These are phyloP conservation scores for Charaxes varanes DNA, from an alignment of 1,140 invertebrate genomes.

Conservation along the genomic window DNA sequence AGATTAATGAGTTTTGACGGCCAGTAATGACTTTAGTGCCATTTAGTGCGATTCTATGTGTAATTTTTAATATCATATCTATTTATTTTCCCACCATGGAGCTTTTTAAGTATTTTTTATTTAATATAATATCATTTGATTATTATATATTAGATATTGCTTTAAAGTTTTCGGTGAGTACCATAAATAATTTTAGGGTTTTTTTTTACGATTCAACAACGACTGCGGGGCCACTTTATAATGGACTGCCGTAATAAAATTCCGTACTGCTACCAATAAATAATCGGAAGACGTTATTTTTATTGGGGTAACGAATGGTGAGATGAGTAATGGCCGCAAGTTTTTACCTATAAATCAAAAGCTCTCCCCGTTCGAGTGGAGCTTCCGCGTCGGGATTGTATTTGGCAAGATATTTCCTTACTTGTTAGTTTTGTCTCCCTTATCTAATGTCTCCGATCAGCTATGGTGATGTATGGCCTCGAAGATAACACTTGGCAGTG, in stretches of 20 bases:
- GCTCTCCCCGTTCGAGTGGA: constrained; percentile 49
- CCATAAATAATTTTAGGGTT: constrained; percentile 28
- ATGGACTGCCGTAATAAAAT: constrained; percentile 62
- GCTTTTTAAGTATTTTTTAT: too few species aligned
- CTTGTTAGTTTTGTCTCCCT: constrained; percentile 52
- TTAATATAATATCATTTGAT: too few species aligned
- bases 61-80: too few species aligned
- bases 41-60: too few species aligned
- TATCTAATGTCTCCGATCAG: constrained; percentile 48
- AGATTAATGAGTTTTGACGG: too few species aligned
- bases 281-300: constrained; percentile 67
- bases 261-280: constrained; percentile 59
- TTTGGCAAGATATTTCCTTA: constrained; percentile 47
- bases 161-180: constrained; percentile 4
- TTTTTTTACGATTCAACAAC: constrained; percentile 47
- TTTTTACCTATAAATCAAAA: constrained; percentile 70
- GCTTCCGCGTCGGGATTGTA: constrained; percentile 48
- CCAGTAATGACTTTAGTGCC: too few species aligned
- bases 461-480: constrained; percentile 6
- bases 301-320: constrained; percentile 70
- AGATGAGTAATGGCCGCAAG: constrained; percentile 68
- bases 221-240: constrained; percentile 36
- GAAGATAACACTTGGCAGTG: neutral
- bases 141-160: too few species aligned
- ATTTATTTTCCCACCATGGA: too few species aligned